A percentile compares a stretch with the other conserved stretches of the same genome.
Conservation (phyloP, 2,113 vertebrate genomes). For the Channa maculata region DNA sequence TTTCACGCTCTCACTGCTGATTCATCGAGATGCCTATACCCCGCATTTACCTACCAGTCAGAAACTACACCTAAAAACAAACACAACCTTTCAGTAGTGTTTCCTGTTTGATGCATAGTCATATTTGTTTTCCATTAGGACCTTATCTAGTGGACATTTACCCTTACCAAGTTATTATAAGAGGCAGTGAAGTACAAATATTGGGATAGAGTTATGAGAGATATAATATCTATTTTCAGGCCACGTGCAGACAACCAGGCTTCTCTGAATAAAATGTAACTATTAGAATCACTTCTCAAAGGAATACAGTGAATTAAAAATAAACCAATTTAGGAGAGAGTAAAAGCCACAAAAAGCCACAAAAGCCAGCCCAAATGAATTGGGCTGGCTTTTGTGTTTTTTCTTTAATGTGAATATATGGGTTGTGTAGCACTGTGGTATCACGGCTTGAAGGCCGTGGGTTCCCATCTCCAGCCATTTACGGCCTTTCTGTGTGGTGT, state of each 20-base stretch:
- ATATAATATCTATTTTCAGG: neutral
- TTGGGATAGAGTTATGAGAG: neutral
- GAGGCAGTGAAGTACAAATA: slow-evolving; percentile 11
- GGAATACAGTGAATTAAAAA: neutral
- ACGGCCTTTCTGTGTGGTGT: too few species aligned
- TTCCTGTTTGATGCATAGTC: neutral
- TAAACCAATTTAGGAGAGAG: too few species aligned
- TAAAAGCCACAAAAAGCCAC: too few species aligned
- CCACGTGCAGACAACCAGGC: neutral
- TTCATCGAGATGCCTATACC: slow-evolving; percentile 30
- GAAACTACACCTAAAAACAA: slow-evolving; percentile 1
- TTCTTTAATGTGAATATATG: neutral
- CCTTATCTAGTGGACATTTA: neutral
- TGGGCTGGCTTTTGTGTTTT: neutral
- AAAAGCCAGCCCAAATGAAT: neutral
- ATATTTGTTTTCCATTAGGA: slow-evolving; percentile 6
- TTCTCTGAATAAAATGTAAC: slow-evolving; percentile 7
- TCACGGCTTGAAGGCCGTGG: too few species aligned
- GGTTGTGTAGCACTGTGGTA: neutral
- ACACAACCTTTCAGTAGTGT: neutral
- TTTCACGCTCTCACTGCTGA: slow-evolving; percentile 4
- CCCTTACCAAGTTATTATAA: slow-evolving; percentile 4
- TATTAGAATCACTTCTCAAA: slow-evolving; percentile 2
- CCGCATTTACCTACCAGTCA: neutral
- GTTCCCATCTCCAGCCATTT: neutral